These are phyloP conservation scores for Loxodonta africana DNA, from an alignment of 2,113 vertebrate genomes.

Conservation along the genomic window DNA sequence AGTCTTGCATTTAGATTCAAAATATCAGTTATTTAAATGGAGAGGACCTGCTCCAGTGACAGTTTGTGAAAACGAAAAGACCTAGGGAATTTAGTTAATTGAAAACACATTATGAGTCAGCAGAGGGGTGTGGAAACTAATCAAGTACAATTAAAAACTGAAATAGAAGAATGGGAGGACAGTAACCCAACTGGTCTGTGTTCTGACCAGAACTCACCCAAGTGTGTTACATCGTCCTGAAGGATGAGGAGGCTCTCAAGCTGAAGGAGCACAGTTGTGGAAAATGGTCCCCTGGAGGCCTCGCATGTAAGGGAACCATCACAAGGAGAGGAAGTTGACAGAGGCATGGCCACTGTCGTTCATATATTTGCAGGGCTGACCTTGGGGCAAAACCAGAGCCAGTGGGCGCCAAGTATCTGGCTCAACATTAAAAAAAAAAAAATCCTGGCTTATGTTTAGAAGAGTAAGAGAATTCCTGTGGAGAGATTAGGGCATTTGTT, in stretches of 20 bases:
- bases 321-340: background rate
- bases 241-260: background rate
- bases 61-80: background rate
- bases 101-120: conserved; percentile 15
- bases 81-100: conserved; percentile 47
- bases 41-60: background rate
- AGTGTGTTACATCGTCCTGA: background rate
- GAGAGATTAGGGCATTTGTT: background rate
- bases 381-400: conserved; percentile 7
- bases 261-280: background rate
- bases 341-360: background rate
- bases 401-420: background rate
- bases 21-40: conserved; percentile 50
- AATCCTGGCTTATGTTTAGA: background rate
- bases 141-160: background rate
- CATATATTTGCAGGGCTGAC: background rate
- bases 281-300: background rate
- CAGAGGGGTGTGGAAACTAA: background rate
- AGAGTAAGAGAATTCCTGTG: conserved; percentile 8
- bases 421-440: background rate
- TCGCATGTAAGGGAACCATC: background rate
- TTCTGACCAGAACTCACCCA: background rate
- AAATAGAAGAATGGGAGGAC: background rate
- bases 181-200: background rate
- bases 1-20: conserved; percentile 35